Base-by-base conservation (phyloP, 2,797 vertebrate species). In the Enteromius unitaeniatus region DNA sequence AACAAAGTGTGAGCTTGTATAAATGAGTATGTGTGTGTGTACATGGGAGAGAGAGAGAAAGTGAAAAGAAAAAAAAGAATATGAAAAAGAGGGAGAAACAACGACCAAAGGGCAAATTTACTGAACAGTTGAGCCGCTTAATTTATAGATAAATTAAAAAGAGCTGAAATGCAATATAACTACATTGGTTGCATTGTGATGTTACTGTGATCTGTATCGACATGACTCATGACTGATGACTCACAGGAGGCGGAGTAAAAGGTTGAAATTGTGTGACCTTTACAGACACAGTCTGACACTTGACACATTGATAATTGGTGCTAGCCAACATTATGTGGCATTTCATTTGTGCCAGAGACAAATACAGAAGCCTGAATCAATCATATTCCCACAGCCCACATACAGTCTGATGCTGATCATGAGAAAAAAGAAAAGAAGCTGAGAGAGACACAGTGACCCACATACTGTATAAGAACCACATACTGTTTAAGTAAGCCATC, bases 221-320 rank as follows among this genome's bases (percentile, higher is more conserved):
- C 60, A 67, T 40, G 42, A 64, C 26, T 49, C n/a, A 51, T 37
- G n/a, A 67, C 53, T 47, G 53, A 67, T 68, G 70, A 53, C 60
- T 82, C 45, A 68, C 28, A 28, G 60, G n/a, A 76, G 72, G 72
- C 0, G 14, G 47, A 31, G 31, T 67, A 37, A 76, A 65, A 67
- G 15, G 60, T 55, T 19, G 58, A 53, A 82, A 67, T 34, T 58
- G 37, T 72, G 49, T 81, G 67, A 81, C 79, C 79, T 72, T 81
- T 81, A 81, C 51, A 58, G 68, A 81, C 67, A 60, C 67, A 1
- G 26, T 60, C 67, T 72, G 79, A 62, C 67, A 76, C 26, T 31
- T 23, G 17, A 58, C 42, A 62, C 60, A 42, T 31, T 53, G 60
- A 68, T 31, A 76, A 83, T 65, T 55, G 60, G 34, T 76, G 72